Base-by-base conservation (phyloP, 2,888 invertebrate species). In the Athripsodes cinereus region DNA sequence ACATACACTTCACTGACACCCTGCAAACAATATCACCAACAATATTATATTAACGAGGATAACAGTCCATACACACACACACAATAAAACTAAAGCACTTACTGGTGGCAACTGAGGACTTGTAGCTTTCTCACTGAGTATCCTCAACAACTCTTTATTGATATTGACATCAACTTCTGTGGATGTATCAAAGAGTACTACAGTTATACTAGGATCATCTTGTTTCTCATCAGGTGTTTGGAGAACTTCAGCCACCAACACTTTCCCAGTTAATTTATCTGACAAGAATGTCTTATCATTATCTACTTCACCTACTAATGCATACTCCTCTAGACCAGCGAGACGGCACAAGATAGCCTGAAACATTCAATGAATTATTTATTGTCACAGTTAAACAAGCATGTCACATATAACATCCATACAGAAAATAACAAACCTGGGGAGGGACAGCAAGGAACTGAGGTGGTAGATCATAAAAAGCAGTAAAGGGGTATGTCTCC, bases 261-360 rank as follows among this genome's bases (percentile, higher is more conserved):
- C 77, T 67, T 76, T 77, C 1, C 76, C 81, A n/a, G 76, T 69
- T 58, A 85, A 69, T 61, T 71, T 65, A 6, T 72, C 67, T 31
- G 74, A 69, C 26, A 80, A 65, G 40, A 74, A 69, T 0, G 65
- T 55, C 26, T 48, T 53, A 13, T 49, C 31, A 10, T 22, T 31
- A 21, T 26, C 46, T 13, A 48, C 49, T 6, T 34, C 52, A 18
- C 51, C 55, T 18, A 34, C 46, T 6, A 48, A 35, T 19, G 60
- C 59, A 52, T 52, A 78, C 49, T 86, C 87, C 71, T 90, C 90
- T 51, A 89, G 73, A 2, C 87, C 88, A 52, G 81, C 82, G 66
- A 90, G 72, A 18, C 84, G 82, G 63, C 89, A 81, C 63, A 85
- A 81, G 59, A 90, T 79, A 21, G 87, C 89, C 83, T 85, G 65